Evolutionary conservation across 2,888 invertebrate species (phyloP).

Genomic region (Epistrophe grossulariae): DNA sequence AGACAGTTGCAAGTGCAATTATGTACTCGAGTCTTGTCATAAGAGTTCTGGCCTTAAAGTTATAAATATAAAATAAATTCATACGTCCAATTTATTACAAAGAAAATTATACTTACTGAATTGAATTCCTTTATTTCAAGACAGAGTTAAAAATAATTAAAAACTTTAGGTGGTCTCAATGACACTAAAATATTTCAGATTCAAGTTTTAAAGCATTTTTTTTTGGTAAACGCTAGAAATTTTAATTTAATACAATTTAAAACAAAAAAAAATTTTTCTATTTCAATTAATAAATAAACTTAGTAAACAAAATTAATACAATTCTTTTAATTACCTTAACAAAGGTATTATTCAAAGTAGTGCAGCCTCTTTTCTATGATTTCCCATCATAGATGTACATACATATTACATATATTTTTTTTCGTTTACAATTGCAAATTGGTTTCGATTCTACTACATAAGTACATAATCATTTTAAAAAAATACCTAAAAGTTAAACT

Average conservation of each 20-base stretch:
- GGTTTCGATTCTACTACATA: conserved; percentile 42
- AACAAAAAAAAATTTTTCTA: background rate
- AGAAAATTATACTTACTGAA: background rate
- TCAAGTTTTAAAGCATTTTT: conserved; percentile 16
- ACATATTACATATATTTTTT: background rate
- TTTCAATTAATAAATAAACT: conserved; percentile 13
- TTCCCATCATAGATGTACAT: background rate
- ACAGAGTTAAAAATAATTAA: background rate
- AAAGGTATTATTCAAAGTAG: conserved; percentile 23
- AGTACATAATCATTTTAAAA: conserved; percentile 58
- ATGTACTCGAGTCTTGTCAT: background rate
- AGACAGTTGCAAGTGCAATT: background rate
- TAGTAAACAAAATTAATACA: conserved; percentile 22
- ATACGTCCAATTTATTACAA: background rate
- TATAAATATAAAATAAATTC: conserved; percentile 33
- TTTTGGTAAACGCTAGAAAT: background rate
- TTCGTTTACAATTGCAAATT: conserved; percentile 18
- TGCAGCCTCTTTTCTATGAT: conserved; percentile 55
- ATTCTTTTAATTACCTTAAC: conserved; percentile 3
- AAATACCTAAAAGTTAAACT: conserved; percentile 26
- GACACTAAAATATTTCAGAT: conserved; percentile 16
- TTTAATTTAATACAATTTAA: conserved; percentile 8
- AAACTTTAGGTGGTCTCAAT: background rate
- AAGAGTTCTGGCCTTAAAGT: conserved; percentile 19
- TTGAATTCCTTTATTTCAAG: background rate